Conservation (phyloP, 2,797 vertebrate genomes). For the Danio jaintianensis region DNA sequence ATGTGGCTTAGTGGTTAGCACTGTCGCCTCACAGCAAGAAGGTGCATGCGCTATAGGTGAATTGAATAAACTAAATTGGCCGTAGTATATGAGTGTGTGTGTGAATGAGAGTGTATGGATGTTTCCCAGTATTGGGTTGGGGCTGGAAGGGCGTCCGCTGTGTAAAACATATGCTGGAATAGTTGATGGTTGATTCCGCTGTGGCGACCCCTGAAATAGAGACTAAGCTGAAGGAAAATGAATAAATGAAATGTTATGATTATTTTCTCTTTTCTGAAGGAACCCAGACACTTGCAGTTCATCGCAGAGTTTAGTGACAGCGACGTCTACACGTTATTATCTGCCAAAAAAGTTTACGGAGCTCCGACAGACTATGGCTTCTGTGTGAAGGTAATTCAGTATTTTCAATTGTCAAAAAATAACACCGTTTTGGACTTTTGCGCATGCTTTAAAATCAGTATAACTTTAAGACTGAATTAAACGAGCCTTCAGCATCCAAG, state of each 20-base stretch:
- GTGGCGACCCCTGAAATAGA: no score
- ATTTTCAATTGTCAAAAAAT: neutral
- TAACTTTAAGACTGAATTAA: constrained; percentile 24
- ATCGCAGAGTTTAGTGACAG: constrained; percentile 93
- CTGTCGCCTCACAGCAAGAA: no score
- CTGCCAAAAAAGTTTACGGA: constrained; percentile 89
- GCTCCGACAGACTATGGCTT: constrained; percentile 91
- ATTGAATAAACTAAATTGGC: no score
- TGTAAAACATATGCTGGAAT: no score
- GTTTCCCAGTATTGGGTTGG: no score
- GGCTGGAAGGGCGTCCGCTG: no score
- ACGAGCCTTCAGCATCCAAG: neutral
- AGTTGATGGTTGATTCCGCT: no score
- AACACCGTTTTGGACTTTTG: neutral
- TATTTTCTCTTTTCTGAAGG: constrained; percentile 71
- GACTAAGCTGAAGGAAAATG: no score
- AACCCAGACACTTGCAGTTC: constrained; percentile 96
- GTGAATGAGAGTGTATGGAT: no score
- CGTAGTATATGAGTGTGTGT: no score
- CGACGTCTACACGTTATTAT: constrained; percentile 88
- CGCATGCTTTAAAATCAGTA: neutral
- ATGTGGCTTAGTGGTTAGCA: no score
- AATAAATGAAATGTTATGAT: neutral
- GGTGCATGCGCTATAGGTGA: no score
- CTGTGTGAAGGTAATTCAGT: constrained; percentile 90